Evolutionary conservation across 1,140 invertebrate genomes (phyloP).

Genomic region (Drosophila ananassae): DNA sequence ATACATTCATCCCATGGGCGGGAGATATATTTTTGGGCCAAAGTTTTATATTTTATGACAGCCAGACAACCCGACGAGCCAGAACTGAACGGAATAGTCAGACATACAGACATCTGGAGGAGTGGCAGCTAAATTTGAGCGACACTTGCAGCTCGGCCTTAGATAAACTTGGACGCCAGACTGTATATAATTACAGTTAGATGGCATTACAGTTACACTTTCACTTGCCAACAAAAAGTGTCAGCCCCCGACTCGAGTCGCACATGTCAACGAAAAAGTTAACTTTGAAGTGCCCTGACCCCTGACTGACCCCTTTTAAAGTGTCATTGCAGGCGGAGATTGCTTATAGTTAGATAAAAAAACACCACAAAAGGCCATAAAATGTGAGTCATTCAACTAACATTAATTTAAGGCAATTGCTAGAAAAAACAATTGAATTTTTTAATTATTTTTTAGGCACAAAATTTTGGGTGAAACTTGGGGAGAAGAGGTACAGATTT

Average conservation of each 20-base stretch:
- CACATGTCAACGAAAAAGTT: conserved; percentile 57
- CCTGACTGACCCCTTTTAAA: conserved; percentile 68
- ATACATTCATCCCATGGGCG: conserved; percentile 8
- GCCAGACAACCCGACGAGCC: conserved; percentile 42
- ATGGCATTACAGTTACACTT: conserved; percentile 75
- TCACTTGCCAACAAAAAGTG: conserved; percentile 61
- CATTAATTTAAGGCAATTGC: conserved; percentile 16
- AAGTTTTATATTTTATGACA: conserved; percentile 81
- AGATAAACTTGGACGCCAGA: conserved; percentile 68
- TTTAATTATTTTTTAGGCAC: conserved; percentile 19
- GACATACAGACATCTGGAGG: conserved; percentile 20
- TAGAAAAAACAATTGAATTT: conserved; percentile 30
- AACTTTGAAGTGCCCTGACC: conserved; percentile 55
- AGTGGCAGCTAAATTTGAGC: conserved; percentile 72
- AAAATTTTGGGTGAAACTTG: not conserved
- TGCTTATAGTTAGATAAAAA: conserved; percentile 28
- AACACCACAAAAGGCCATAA: not conserved
- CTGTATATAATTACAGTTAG: conserved; percentile 79
- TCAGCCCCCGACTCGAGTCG: conserved; percentile 6
- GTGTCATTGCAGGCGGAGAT: conserved; percentile 52
- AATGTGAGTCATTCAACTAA: conserved; percentile 31
- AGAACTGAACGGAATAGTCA: conserved; percentile 34
- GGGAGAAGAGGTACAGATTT: not conserved
- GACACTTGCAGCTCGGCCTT: conserved; percentile 71
- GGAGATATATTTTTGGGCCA: conserved; percentile 51